Conservation (phyloP, 2,113 vertebrate genomes). For the Alces alces region DNA sequence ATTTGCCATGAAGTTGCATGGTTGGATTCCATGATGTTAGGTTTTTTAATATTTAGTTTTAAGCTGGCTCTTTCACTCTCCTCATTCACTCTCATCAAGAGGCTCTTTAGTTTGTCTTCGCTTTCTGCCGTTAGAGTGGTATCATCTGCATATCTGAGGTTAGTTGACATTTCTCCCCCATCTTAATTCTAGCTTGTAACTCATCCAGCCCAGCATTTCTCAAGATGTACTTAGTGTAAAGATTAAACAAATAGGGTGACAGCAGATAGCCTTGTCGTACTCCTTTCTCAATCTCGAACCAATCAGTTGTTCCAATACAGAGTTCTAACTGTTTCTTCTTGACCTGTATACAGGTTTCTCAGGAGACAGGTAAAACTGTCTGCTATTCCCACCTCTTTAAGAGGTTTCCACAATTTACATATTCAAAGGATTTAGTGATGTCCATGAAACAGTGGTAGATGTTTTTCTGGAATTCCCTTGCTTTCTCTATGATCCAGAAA, state of each 20-base stretch:
- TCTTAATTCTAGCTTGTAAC: background rate
- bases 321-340: background rate
- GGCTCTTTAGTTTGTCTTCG: background rate
- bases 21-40: background rate
- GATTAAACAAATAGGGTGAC: background rate
- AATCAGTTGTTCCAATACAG: background rate
- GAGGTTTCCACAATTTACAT: background rate
- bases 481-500: background rate
- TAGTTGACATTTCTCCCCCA: background rate
- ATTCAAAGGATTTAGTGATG: background rate
- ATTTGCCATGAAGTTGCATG: background rate
- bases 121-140: background rate
- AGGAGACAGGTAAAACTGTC: background rate
- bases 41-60: background rate
- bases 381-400: background rate
- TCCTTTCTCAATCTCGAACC: background rate
- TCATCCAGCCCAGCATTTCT: background rate
- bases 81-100: background rate
- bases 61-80: background rate
- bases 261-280: background rate
- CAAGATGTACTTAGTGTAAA: background rate
- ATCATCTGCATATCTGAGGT: background rate
- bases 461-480: background rate
- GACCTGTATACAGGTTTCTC: background rate
- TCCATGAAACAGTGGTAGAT: background rate